phyloP scores from a whole-genome alignment of 2,888 invertebrate species.

The Masnerella sp. region DNA sequence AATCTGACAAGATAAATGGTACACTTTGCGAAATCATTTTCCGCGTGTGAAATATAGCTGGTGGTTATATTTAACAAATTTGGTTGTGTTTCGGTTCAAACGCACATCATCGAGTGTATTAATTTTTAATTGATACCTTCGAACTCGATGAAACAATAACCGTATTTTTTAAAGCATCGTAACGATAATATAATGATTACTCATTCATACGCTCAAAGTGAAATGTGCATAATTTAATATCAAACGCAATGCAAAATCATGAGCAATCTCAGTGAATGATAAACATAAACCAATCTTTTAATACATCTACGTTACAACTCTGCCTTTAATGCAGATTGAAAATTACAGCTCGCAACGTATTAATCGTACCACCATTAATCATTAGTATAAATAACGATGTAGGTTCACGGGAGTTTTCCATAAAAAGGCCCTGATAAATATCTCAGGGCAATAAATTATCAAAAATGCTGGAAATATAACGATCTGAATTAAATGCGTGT shows the following conservation, averaged over 20 bases:
- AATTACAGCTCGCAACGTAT: conserved; percentile 26
- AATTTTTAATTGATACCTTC: conserved; percentile 24
- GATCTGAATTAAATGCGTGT: background rate
- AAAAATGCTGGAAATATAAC: conserved; percentile 3
- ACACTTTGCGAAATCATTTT: too few relatives aligned
- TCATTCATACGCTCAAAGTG: conserved; percentile 6
- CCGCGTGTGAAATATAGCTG: too few relatives aligned
- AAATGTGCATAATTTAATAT: conserved; percentile 22
- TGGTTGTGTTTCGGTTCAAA: background rate
- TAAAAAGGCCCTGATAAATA: conserved; percentile 11
- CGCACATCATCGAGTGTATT: background rate
- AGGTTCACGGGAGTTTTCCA: background rate
- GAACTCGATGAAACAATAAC: conserved; percentile 9
- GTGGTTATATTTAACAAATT: conserved; percentile 17
- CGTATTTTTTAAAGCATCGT: conserved; percentile 5
- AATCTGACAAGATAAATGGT: too few relatives aligned
- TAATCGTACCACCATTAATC: conserved; percentile 8
- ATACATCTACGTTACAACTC: conserved; percentile 17
- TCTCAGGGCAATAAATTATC: conserved; percentile 1
- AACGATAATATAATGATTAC: conserved; percentile 9
- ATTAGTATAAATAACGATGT: conserved; percentile 11
- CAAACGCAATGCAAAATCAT: conserved; percentile 20
- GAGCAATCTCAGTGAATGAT: conserved; percentile 25
- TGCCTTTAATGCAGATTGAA: conserved; percentile 14
- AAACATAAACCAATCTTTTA: conserved; percentile 24